These are phyloP conservation scores for Eudemis profundana DNA, from an alignment of 2,888 invertebrate genomes.

Conservation along the genomic window DNA sequence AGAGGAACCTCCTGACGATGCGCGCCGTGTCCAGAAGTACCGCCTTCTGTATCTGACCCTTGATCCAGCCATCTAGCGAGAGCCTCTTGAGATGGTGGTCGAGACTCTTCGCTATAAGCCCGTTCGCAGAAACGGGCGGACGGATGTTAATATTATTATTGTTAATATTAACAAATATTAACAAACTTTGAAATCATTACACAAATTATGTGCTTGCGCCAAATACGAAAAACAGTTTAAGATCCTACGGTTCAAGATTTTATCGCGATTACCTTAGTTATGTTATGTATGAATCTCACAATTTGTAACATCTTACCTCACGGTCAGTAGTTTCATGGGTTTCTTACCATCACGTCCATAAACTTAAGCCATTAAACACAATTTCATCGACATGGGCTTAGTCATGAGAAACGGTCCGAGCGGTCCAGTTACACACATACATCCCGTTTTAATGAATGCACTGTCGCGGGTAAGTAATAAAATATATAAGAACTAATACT, in stretches of 20 bases:
- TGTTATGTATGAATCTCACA: conserved; percentile 19
- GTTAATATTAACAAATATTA: too few species aligned
- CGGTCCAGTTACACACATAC: conserved; percentile 58
- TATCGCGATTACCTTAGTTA: not conserved
- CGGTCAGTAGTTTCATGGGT: conserved; percentile 25
- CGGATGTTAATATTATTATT: too few species aligned
- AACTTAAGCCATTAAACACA: conserved; percentile 46
- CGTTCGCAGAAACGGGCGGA: too few species aligned
- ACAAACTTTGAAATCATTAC: too few species aligned
- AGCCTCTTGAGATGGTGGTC: too few species aligned
- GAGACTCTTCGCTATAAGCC: too few species aligned
- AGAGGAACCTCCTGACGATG: too few species aligned
- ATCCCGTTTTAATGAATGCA: conserved; percentile 68
- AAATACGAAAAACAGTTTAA: not conserved
- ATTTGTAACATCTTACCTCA: conserved; percentile 14
- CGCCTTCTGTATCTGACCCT: too few species aligned
- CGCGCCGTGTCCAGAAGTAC: too few species aligned
- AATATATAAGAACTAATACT: too few species aligned
- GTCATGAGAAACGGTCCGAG: conserved; percentile 58
- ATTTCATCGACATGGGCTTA: conserved; percentile 53
- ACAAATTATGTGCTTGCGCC: too few species aligned
- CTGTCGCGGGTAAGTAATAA: conserved; percentile 71
- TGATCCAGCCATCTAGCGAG: too few species aligned
- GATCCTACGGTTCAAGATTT: not conserved
- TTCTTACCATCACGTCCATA: conserved; percentile 40